These are phyloP conservation scores for Proctacanthus coquilletti DNA, from an alignment of 1,140 invertebrate species.

Conservation along the genomic window DNA sequence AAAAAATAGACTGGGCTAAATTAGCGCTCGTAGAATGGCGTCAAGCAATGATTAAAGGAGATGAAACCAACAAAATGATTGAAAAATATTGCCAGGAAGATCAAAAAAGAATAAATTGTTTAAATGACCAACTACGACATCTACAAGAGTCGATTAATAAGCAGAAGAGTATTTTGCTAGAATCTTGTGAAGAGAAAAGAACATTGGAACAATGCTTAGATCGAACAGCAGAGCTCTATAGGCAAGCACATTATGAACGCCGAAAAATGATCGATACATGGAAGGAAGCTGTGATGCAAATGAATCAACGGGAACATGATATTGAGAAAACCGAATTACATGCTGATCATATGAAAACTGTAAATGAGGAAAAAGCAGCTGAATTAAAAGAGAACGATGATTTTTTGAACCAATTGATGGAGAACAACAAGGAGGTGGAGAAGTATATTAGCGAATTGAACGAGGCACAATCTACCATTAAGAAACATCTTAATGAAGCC, in stretches of 20 bases:
- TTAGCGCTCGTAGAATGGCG: conserved; percentile 38
- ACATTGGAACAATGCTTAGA: conserved; percentile 25
- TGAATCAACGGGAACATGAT: conserved; percentile 23
- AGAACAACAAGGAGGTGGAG: conserved; percentile 23
- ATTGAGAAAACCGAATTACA: conserved; percentile 14
- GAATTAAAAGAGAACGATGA: conserved; percentile 11
- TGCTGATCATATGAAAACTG: conserved; percentile 5
- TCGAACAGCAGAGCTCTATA: conserved; percentile 19
- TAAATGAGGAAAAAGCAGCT: conserved; percentile 2
- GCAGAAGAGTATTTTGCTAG: conserved; percentile 13
- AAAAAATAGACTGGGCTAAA: conserved; percentile 38
- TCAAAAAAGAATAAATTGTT: conserved; percentile 34
- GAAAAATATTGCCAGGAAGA: conserved; percentile 41
- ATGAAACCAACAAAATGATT: conserved; percentile 39
- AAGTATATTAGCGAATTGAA: conserved; percentile 17
- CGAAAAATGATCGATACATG: conserved; percentile 26
- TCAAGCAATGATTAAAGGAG: conserved; percentile 37
- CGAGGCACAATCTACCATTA: conserved; percentile 15
- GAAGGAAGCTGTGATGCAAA: conserved; percentile 24
- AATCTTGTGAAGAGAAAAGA: conserved; percentile 22
- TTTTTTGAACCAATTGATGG: conserved; percentile 15
- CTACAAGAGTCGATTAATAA: conserved; percentile 26
- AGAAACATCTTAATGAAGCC: conserved; percentile 16
- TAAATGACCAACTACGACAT: conserved; percentile 30
- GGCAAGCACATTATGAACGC: conserved; percentile 21